A percentile compares a stretch with the other conserved stretches of the same genome.
phyloP scores from a whole-genome alignment of 2,888 invertebrate species.

The Diarsia mendica region DNA sequence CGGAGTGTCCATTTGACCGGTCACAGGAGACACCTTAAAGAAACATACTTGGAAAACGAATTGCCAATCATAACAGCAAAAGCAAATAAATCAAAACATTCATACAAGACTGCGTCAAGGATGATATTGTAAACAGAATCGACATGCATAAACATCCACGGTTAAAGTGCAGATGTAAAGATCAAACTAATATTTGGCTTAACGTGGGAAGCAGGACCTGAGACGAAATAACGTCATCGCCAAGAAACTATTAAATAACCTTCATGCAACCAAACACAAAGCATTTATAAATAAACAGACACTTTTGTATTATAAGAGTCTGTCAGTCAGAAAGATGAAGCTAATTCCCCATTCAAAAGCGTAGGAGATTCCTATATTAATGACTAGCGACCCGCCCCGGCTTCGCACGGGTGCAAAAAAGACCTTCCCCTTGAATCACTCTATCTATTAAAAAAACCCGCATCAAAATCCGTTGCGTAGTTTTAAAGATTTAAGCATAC shows the following conservation, averaged over 20 bases:
- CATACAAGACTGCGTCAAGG: constrained; percentile 8
- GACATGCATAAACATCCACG: constrained; percentile 31
- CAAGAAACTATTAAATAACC: not conserved
- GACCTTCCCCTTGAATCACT: too few relatives aligned
- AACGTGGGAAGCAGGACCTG: constrained; percentile 40
- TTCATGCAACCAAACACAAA: constrained; percentile 1
- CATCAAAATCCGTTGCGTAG: too few relatives aligned
- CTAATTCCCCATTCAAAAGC: not conserved
- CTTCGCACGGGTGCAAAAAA: too few relatives aligned
- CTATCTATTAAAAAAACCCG: too few relatives aligned
- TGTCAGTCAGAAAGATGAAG: not conserved
- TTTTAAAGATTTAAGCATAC: too few relatives aligned
- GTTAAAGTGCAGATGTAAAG: constrained; percentile 40
- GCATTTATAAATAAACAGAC: not conserved
- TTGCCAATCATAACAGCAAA: not conserved
- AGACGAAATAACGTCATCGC: constrained; percentile 32
- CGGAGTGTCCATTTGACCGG: not conserved
- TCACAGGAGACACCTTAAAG: not conserved
- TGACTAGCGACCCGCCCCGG: too few relatives aligned
- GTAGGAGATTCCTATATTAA: not conserved
- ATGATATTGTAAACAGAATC: constrained; percentile 32
- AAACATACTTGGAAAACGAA: not conserved
- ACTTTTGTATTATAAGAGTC: not conserved
- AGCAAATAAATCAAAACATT: constrained; percentile 24
- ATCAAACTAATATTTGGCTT: constrained; percentile 43